Percentiles rank a stretch among this genome's conserved stretches.
Evolutionary conservation across 2,113 vertebrate genomes (phyloP).

Genomic region (Geococcyx californianus): DNA sequence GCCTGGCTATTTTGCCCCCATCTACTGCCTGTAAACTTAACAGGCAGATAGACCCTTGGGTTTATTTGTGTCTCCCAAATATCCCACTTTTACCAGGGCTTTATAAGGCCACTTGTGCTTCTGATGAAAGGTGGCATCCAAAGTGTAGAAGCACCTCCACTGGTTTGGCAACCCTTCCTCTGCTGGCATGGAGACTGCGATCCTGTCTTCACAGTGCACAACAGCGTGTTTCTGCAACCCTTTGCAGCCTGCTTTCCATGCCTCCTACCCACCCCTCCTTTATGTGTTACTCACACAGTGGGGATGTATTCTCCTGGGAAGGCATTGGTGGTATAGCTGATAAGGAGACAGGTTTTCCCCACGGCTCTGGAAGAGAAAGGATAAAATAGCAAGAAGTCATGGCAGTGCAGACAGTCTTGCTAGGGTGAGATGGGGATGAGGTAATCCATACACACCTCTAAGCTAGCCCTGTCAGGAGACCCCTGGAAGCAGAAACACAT

Average conservation of each 20-base stretch:
- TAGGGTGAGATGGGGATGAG: not conserved
- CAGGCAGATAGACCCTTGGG: not conserved
- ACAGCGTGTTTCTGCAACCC: not conserved
- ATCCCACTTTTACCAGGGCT: not conserved
- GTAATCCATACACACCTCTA: not conserved
- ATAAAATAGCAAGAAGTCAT: not conserved
- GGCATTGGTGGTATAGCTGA: slow-evolving; percentile 98
- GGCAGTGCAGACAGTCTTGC: not conserved
- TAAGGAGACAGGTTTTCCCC: slow-evolving; percentile 97
- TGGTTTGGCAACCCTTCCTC: not conserved
- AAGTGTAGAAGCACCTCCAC: not conserved
- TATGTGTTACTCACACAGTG: slow-evolving; percentile 88
- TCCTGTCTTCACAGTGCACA: not conserved
- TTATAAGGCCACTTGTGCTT: not conserved
- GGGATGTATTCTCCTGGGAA: slow-evolving; percentile 98
- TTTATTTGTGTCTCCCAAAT: not conserved
- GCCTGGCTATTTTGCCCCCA: not conserved
- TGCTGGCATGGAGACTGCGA: not conserved
- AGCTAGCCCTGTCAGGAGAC: not conserved
- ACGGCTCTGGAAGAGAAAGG: slow-evolving; percentile 86
- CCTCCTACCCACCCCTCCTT: not conserved
- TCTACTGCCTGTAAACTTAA: not conserved
- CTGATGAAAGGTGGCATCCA: not conserved
- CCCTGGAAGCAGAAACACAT: not conserved
- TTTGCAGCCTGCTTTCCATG: not conserved